Evolutionary conservation across 2,113 vertebrate species (phyloP).

Genomic region (Greenwoodochromis staneri): DNA sequence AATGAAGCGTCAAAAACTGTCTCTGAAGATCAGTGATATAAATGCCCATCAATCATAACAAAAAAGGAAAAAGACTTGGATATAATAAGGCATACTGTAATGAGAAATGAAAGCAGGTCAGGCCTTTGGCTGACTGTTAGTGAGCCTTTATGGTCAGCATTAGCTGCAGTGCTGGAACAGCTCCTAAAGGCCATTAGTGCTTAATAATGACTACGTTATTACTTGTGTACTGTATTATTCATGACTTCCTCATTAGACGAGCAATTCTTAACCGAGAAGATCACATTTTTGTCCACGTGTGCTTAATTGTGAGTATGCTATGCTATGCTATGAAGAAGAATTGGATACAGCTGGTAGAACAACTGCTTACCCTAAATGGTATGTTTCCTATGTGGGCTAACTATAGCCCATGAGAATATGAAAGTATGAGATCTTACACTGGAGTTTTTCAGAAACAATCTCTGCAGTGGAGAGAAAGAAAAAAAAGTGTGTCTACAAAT

Average conservation of each 20-base stretch:
- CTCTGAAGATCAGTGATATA: slow-evolving; percentile 25
- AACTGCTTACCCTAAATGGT: slow-evolving; percentile 46
- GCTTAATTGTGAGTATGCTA: slow-evolving; percentile 25
- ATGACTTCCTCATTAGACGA: slow-evolving; percentile 64
- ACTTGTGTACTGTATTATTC: slow-evolving; percentile 68
- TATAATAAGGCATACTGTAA: background rate
- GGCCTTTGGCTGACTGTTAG: background rate
- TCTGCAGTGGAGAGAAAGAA: background rate
- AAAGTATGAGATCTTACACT: slow-evolving; percentile 2
- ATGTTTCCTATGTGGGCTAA: slow-evolving; percentile 30
- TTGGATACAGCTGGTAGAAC: slow-evolving; percentile 29
- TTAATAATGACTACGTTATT: slow-evolving; percentile 71
- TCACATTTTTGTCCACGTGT: slow-evolving; percentile 43
- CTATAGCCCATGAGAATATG: background rate
- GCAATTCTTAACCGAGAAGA: slow-evolving; percentile 47
- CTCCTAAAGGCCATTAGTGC: slow-evolving; percentile 62
- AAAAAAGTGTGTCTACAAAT: background rate
- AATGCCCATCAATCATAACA: slow-evolving; percentile 38
- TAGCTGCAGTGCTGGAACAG: slow-evolving; percentile 39
- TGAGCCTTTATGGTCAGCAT: slow-evolving; percentile 29
- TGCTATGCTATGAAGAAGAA: slow-evolving; percentile 4
- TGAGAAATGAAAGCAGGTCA: slow-evolving; percentile 31
- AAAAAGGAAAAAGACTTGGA: background rate
- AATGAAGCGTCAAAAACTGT: background rate
- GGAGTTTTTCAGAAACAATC: slow-evolving; percentile 1